Evolutionary conservation across 2,888 invertebrate genomes (phyloP).

Genomic region (Andrena flavipes): DNA sequence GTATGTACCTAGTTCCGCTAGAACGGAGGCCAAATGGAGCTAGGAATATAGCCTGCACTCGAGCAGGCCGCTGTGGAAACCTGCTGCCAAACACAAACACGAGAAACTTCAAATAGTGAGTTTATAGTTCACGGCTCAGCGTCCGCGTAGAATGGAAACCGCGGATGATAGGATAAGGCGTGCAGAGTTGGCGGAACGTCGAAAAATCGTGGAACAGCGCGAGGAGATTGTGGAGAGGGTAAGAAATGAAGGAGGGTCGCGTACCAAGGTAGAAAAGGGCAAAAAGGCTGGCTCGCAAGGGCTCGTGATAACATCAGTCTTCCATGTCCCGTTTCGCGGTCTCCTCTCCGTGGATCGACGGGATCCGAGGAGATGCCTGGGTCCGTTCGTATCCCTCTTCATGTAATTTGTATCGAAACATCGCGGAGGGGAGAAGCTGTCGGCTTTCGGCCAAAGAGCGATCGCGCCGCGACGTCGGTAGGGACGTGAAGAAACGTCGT

Average conservation of each 20-base stretch:
- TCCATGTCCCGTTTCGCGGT: slow-evolving; percentile 62
- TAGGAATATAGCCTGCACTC: not conserved
- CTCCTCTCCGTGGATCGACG: slow-evolving; percentile 17
- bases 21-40: not conserved
- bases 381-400: slow-evolving; percentile 76
- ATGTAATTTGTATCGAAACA: slow-evolving; percentile 84
- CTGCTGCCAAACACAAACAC: not conserved
- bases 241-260: slow-evolving; percentile 65
- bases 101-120: not conserved
- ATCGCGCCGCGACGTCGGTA: slow-evolving; percentile 73
- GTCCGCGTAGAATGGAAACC: too few species aligned
- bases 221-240: slow-evolving; percentile 38
- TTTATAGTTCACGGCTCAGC: too few species aligned
- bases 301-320: slow-evolving; percentile 82
- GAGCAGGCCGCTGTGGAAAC: not conserved
- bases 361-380: slow-evolving; percentile 44
- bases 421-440: slow-evolving; percentile 77
- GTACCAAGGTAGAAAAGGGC: slow-evolving; percentile 47
- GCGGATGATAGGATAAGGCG: too few species aligned
- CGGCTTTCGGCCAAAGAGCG: slow-evolving; percentile 79
- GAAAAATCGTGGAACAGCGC: slow-evolving; percentile 28
- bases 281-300: slow-evolving; percentile 70
- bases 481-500: slow-evolving; percentile 70
- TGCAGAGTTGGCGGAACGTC: not conserved
- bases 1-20: not conserved